Evolutionary conservation across 2,797 vertebrate species (phyloP), one percentile per base, ranked within the genome.

Genomic region (Lagothrix lagotricha): DNA sequence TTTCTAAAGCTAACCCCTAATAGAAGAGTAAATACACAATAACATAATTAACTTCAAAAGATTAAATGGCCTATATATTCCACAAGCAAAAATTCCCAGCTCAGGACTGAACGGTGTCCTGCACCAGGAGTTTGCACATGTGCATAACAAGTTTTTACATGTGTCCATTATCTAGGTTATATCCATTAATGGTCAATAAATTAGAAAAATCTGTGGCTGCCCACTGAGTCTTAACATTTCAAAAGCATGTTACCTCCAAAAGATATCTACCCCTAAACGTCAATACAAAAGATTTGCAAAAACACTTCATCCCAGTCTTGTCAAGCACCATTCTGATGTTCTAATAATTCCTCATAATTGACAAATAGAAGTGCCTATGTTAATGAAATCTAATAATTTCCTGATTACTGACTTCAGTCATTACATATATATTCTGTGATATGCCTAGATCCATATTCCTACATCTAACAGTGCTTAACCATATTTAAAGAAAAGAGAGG

Each of bases 1-100:
- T 90, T 93, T 12, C 85, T 93, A 86, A 94, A 86, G 54, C 44
- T 79, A 93, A 86, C 5, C 20, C 94, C 81, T 85, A 52, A 44
- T 41, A 48, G 15, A 93, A 20, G 67, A 88, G 9, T 46, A 52
- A 86, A 61, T 81, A 79, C 61, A 17, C 73, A 79, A 67, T 70
- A 88, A 79, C 70, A 91, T 39, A 15, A 75, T 57, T 72, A 83
- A 83, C 24, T 61, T 58, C 67, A 93, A 84, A 93, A 85, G 54
- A 80, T 54, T n/a, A 79, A 86, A 36, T 19, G 83, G 0, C 22
- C 54, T 12, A 2, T 30, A 22, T 28, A 64, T 44, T 61, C 24
- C 4, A 82, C 15, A 89, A 90, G 89, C 36, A 80, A 90, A 87
- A 70, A 54, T 73, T 70, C 17, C 30, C 24, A 82, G 36, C 26